A percentile compares a stretch with the other conserved stretches of the same genome.
phyloP scores from a whole-genome alignment of 2,113 vertebrate species.

The Ahaetulla prasina region DNA sequence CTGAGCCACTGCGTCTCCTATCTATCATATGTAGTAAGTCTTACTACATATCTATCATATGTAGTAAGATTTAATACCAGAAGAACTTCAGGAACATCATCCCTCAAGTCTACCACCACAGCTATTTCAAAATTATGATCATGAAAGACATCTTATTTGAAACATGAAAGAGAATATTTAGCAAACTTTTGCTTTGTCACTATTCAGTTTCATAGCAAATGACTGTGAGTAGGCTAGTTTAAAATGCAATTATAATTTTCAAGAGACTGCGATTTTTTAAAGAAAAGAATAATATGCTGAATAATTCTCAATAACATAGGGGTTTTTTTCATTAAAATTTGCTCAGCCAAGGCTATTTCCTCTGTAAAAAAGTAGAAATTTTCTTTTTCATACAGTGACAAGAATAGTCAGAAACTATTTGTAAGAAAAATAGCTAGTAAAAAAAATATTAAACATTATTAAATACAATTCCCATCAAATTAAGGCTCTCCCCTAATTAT shows the following conservation, averaged over 20 bases:
- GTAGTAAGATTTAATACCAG: neutral
- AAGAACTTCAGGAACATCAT: fast-evolving
- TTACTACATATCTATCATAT: neutral
- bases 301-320: neutral
- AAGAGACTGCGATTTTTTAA: neutral
- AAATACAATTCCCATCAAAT: neutral
- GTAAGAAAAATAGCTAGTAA: neutral
- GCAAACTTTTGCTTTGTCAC: slow-evolving; percentile 5
- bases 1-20: too few species aligned
- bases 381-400: neutral
- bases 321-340: neutral
- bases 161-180: neutral
- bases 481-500: neutral
- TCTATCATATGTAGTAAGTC: too few species aligned
- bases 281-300: neutral
- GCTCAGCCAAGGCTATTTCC: neutral
- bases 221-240: neutral
- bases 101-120: neutral
- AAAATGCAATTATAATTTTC: neutral
- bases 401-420: neutral
- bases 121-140: neutral
- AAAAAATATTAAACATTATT: neutral
- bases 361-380: neutral
- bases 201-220: slow-evolving; percentile 4
- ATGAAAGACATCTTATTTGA: neutral